Conservation (phyloP, 2,888 invertebrate species). For the Pristionchus mayeri region DNA sequence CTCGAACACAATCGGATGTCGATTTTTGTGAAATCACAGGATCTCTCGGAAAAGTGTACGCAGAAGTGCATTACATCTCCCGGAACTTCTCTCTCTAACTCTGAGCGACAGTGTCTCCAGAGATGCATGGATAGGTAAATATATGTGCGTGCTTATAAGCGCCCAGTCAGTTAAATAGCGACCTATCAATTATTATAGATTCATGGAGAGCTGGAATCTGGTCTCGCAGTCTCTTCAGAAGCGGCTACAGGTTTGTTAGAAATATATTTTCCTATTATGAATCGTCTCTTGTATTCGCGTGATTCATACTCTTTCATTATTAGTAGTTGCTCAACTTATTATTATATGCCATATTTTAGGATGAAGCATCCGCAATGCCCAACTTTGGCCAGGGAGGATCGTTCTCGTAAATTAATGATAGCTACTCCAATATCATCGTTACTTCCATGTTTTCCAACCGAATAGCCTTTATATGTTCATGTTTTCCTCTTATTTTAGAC, state of each 20-base stretch:
- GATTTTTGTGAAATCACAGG: constrained; percentile 56
- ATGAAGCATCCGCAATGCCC: background rate
- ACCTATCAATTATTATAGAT: constrained; percentile 78
- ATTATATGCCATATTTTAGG: background rate
- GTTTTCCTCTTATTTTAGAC: background rate
- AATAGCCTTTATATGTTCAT: constrained; percentile 29
- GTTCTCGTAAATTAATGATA: constrained; percentile 10
- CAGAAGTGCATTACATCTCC: constrained; percentile 73
- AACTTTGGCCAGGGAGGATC: constrained; percentile 32
- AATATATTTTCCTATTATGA: too few species aligned
- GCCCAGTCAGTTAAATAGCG: too few species aligned
- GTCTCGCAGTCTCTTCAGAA: constrained; percentile 90
- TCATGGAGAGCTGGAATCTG: constrained; percentile 95
- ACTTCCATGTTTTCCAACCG: background rate
- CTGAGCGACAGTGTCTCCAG: constrained; percentile 73
- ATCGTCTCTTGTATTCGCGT: too few species aligned
- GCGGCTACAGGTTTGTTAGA: constrained; percentile 78
- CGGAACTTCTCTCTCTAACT: constrained; percentile 65
- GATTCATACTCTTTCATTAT: too few species aligned
- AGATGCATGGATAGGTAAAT: constrained; percentile 69
- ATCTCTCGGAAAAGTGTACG: constrained; percentile 74
- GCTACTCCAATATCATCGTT: background rate
- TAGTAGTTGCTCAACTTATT: too few species aligned
- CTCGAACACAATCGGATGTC: too few species aligned
- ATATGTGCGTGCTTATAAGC: too few species aligned